These are phyloP conservation scores for Tyto alba DNA, from an alignment of 2,113 vertebrate genomes.

Conservation along the genomic window DNA sequence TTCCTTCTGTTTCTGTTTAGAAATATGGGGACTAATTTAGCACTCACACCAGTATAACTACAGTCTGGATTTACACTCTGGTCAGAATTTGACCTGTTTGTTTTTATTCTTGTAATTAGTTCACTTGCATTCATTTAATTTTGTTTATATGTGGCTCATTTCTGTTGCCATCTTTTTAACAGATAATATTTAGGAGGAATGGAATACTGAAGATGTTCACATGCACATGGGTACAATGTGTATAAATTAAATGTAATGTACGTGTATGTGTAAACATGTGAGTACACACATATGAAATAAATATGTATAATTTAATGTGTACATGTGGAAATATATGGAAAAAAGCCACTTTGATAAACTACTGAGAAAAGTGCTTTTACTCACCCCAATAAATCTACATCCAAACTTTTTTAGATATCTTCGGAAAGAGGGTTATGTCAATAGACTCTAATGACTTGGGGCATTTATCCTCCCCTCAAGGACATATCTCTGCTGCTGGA, in stretches of 20 bases:
- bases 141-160: not conserved
- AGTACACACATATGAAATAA: not conserved
- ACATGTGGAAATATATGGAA: not conserved
- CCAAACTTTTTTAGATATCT: not conserved
- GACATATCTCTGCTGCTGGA: not conserved
- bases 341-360: not conserved
- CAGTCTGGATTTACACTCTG: not conserved
- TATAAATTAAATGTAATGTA: not conserved
- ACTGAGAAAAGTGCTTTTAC: not conserved
- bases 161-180: not conserved
- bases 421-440: not conserved
- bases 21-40: not conserved
- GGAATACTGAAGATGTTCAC: not conserved
- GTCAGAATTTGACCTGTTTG: not conserved
- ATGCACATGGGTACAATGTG: not conserved
- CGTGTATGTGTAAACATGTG: fast-evolving
- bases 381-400: not conserved
- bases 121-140: not conserved
- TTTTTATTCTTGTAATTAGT: not conserved
- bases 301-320: not conserved
- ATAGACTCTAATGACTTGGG: not conserved
- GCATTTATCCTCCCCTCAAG: not conserved
- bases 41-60: not conserved
- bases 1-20: not conserved
- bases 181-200: not conserved